phyloP scores from a whole-genome alignment of 2,797 vertebrate species.

The Hafferia zeledoni region DNA sequence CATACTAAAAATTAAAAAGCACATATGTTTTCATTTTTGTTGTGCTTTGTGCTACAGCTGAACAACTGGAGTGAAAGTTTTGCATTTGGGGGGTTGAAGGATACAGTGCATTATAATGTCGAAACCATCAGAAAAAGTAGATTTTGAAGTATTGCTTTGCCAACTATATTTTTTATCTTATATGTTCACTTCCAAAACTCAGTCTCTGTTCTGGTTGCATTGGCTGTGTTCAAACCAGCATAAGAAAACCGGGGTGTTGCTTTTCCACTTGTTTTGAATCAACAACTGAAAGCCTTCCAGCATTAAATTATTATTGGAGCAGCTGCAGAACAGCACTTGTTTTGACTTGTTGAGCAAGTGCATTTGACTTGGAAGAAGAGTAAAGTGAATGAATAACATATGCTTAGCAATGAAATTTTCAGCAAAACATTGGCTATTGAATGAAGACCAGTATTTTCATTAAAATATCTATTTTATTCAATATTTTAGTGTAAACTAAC shows the following conservation, averaged over 20 bases:
- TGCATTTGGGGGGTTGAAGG: neutral
- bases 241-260: neutral
- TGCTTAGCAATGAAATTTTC: conserved; percentile 22
- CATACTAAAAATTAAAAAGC: neutral
- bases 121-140: neutral
- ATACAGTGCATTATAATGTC: neutral
- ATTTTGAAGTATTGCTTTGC: neutral
- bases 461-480: neutral
- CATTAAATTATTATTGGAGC: conserved; percentile 31
- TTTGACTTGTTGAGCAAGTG: conserved; percentile 52
- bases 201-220: neutral
- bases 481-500: neutral
- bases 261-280: conserved; percentile 3
- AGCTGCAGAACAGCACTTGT: conserved; percentile 23
- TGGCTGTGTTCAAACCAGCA: neutral
- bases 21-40: neutral
- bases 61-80: neutral
- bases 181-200: neutral
- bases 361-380: conserved; percentile 31
- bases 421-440: neutral
- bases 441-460: neutral
- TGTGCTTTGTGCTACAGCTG: neutral
- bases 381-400: conserved; percentile 45
- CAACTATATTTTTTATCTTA: neutral
- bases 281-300: conserved; percentile 23